Evolutionary conservation across 2,888 invertebrate species (phyloP), one percentile per base, ranked within the genome.

Genomic region (Temnothorax unifasciatus): DNA sequence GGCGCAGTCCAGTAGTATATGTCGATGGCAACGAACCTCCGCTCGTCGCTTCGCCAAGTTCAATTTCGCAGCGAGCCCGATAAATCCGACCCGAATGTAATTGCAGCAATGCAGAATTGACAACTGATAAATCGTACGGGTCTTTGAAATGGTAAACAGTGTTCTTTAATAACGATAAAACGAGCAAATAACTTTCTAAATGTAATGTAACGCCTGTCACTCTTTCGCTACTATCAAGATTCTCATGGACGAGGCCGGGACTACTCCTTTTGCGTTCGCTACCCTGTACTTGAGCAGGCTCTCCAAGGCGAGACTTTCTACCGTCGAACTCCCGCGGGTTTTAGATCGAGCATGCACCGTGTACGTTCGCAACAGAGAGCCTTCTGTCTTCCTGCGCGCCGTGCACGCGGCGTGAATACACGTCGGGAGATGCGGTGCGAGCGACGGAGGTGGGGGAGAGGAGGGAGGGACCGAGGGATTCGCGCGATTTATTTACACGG

Each of bases 401-500:
- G 85, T 83, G 77, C 52, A 63, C 52, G 74, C 71, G 61, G 71
- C 74, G 64, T 44, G 52, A 71, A 73, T 74, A 50, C 74, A 50
- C 74, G 34, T 57, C 50, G 73, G 25, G 25, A 54, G 54, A 71
- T 15, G 79, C 64, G 77, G 77, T 73, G 75, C 74, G 50, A 34
- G 69, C 74, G 74, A 63, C 64, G 82, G 64, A n/a, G 68, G 63
- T 59, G 64, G 64, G 29, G 71, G 82, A 54, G 50, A 68, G 57
- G 61, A 64, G 66, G 73, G 86, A 47, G 85, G 52, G 25, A 57
- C 79, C 71, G 71, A 68, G 86, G 81, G 83, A 75, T 86, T 85
- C 73, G 76, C 77, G 81, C 85, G 87, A 91, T 92, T 92, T 91
- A 92, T 92, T 90, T 89, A 92, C 88, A 84, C 87, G 87, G 86